A percentile compares a stretch with the other conserved stretches of the same genome.
Evolutionary conservation across 2,113 vertebrate species (phyloP).

Genomic region (Hipposideros armiger): DNA sequence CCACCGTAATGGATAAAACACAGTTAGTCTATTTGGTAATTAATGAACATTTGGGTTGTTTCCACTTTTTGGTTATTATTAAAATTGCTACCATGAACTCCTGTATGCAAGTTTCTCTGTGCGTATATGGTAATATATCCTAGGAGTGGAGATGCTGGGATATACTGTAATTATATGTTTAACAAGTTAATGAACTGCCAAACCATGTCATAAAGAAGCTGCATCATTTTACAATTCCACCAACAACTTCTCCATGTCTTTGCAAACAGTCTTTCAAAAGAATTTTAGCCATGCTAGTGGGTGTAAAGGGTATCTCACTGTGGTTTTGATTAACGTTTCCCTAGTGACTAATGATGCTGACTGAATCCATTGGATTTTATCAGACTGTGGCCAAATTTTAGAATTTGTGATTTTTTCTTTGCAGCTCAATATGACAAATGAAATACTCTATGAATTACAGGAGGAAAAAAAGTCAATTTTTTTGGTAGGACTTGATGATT

Average conservation of each 20-base stretch:
- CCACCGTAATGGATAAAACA: not conserved
- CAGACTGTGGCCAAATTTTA: not conserved
- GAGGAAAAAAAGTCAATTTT: not conserved
- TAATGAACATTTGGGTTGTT: not conserved
- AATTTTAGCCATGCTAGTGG: not conserved
- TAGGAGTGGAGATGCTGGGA: not conserved
- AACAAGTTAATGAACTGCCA: not conserved
- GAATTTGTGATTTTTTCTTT: not conserved
- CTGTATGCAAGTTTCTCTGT: not conserved
- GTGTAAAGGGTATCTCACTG: not conserved
- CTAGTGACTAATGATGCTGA: not conserved
- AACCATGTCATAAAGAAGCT: not conserved
- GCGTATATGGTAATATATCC: not conserved
- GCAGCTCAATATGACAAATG: not conserved
- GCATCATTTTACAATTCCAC: not conserved
- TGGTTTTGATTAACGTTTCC: not conserved
- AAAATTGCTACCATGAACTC: not conserved
- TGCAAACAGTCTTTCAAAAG: not conserved
- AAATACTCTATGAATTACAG: not conserved
- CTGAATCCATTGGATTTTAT: not conserved
- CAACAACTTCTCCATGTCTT: not conserved
- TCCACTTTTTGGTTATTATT: not conserved
- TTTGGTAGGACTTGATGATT: not conserved
- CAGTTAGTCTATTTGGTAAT: not conserved
- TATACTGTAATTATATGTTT: not conserved